Evolutionary conservation across 2,797 vertebrate species (phyloP).

Genomic region (Melanotaenia trifasciata): DNA sequence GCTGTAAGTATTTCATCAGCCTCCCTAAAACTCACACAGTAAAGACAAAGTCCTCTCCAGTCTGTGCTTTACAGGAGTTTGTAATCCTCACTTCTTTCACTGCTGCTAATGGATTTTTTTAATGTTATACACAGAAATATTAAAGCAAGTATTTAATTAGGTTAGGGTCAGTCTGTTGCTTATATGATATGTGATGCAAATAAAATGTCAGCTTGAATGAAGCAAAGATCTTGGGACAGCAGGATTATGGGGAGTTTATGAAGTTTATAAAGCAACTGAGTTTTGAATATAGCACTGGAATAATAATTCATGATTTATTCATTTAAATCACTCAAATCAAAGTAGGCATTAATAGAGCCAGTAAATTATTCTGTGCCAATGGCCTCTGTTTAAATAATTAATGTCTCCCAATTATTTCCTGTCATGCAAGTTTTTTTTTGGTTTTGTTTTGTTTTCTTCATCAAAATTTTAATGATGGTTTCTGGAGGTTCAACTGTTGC

Average conservation of each 20-base stretch:
- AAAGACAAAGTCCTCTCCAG: slow-evolving; percentile 22
- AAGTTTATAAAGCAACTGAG: not conserved
- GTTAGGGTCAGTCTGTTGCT: not conserved
- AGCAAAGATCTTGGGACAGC: not conserved
- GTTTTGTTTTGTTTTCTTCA: not conserved
- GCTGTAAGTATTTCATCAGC: slow-evolving; percentile 49
- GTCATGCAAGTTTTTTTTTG: not conserved
- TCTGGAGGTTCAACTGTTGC: not conserved
- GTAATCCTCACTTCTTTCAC: slow-evolving; percentile 21
- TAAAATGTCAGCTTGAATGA: slow-evolving; percentile 20
- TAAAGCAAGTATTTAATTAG: not conserved
- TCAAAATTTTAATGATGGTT: not conserved
- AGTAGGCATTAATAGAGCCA: slow-evolving; percentile 12
- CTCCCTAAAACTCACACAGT: slow-evolving; percentile 26
- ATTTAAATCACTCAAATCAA: slow-evolving; percentile 17
- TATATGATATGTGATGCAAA: slow-evolving; percentile 1
- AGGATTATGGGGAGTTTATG: slow-evolving; percentile 13
- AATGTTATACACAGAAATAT: not conserved
- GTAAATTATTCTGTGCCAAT: not conserved
- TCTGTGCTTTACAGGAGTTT: slow-evolving; percentile 1
- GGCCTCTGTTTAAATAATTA: slow-evolving; percentile 9
- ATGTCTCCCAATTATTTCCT: slow-evolving; percentile 1
- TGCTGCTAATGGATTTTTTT: slow-evolving; percentile 9
- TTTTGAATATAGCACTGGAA: not conserved
- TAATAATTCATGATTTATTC: slow-evolving; percentile 17